Percentiles rank a stretch among this genome's conserved stretches.
Evolutionary conservation across 2,113 vertebrate species (phyloP).

Genomic region (Chitala chitala): DNA sequence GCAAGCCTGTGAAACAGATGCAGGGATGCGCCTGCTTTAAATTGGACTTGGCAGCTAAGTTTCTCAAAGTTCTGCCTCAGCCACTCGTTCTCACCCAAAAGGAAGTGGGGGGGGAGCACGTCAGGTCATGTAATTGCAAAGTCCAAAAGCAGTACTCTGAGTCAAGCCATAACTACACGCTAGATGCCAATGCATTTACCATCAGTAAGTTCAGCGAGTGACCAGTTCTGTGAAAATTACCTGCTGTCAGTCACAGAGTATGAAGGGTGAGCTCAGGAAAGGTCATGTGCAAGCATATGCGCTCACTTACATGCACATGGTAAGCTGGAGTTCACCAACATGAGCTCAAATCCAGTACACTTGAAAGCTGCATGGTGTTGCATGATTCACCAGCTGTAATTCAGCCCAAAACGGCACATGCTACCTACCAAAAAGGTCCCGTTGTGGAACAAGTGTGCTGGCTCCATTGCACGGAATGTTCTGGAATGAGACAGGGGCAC

Average conservation of each 20-base stretch:
- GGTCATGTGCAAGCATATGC: no score
- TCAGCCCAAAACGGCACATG: neutral
- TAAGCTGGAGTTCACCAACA: neutral
- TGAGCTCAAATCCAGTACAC: neutral
- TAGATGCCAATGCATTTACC: no score
- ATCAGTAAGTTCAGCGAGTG: neutral
- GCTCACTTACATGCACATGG: neutral
- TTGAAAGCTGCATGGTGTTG: neutral
- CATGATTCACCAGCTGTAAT: neutral
- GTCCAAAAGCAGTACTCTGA: no score
- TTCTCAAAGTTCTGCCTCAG: neutral
- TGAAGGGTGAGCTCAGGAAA: neutral
- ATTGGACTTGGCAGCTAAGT: constrained; percentile 5
- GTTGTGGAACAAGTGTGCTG: constrained; percentile 73
- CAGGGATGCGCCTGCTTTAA: neutral
- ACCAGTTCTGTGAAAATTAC: neutral
- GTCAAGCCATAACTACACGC: no score
- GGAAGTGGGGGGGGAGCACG: no score
- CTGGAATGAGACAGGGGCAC: constrained; percentile 77
- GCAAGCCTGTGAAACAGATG: neutral
- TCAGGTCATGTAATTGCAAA: no score
- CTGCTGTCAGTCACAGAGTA: neutral
- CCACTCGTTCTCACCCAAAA: neutral
- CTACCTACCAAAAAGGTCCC: constrained; percentile 78
- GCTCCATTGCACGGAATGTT: constrained; percentile 99